These are phyloP conservation scores for Sanderia malayensis DNA, from an alignment of 30 jellyfish, hydroid and myxozoan species.

Conservation along the genomic window DNA sequence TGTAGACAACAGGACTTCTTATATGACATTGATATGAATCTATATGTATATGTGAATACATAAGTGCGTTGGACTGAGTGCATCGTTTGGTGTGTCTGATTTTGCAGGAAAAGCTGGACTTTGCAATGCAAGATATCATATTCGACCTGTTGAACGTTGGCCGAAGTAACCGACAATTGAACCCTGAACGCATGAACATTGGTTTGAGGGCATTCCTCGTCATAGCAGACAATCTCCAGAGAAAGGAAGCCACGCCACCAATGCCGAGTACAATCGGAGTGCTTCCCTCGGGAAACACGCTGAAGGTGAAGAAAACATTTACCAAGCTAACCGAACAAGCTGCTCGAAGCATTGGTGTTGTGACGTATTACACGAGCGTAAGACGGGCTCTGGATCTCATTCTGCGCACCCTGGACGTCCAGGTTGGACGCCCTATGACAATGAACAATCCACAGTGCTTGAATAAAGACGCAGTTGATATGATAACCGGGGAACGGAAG, in stretches of 20 bases:
- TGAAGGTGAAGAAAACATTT: slow-evolving; percentile 90
- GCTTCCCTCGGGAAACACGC: slow-evolving; percentile 91
- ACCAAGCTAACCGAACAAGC: slow-evolving; percentile 97
- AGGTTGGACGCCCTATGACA: slow-evolving; percentile 95
- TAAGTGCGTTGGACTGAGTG: no score
- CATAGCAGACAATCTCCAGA: slow-evolving; percentile 90
- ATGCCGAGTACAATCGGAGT: slow-evolving; percentile 99
- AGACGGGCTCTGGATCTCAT: slow-evolving; percentile 93
- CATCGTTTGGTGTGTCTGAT: no score
- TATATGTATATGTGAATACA: no score
- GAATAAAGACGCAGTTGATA: slow-evolving; percentile 90
- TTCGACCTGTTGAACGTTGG: slow-evolving; percentile 92
- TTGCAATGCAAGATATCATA: slow-evolving; percentile 98
- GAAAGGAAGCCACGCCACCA: slow-evolving; percentile 99
- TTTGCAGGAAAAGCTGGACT: slow-evolving; percentile 92
- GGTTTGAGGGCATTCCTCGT: slow-evolving; percentile 96
- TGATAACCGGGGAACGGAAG: slow-evolving; percentile 94
- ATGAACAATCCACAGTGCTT: slow-evolving; percentile 85
- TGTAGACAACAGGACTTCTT: no score
- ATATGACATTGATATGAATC: no score
- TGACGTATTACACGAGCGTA: slow-evolving; percentile 93
- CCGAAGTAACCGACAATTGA: slow-evolving; percentile 77
- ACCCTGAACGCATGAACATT: slow-evolving; percentile 97
- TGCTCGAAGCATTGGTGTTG: slow-evolving; percentile 98
- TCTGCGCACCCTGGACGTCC: slow-evolving; percentile 78